Evolutionary conservation across 2,113 vertebrate species (phyloP).

Genomic region (Aegypius monachus): DNA sequence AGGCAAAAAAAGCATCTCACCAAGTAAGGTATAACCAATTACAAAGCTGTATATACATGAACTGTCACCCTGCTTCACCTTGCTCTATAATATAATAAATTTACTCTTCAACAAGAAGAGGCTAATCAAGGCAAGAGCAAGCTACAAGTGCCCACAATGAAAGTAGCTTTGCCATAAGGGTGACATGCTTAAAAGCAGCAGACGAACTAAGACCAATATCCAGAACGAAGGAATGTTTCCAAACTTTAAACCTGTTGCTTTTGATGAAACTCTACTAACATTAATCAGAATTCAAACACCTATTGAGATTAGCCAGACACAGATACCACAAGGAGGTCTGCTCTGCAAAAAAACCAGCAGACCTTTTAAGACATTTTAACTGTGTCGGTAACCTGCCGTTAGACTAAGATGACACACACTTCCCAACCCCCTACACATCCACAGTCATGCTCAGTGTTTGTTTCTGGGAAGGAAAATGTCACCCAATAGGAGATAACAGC

Average conservation of each 20-base stretch:
- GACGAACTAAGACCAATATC: background rate
- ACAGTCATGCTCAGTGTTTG: background rate
- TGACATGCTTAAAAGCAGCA: background rate
- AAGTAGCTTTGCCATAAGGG: background rate
- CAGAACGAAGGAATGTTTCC: background rate
- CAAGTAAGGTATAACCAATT: background rate
- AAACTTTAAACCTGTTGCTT: background rate
- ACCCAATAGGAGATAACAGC: background rate
- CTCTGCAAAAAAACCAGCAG: background rate
- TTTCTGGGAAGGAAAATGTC: background rate
- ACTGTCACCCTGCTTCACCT: background rate
- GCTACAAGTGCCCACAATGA: background rate
- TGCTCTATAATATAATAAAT: background rate
- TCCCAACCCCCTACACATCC: background rate
- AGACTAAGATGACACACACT: background rate
- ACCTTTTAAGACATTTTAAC: background rate
- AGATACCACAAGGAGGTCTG: background rate
- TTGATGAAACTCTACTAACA: background rate
- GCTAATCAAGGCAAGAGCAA: background rate
- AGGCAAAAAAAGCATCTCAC: background rate
- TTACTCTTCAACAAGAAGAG: background rate
- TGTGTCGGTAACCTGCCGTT: accelerated
- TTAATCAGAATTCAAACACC: background rate
- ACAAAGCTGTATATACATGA: accelerated
- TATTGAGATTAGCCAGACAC: background rate